Conservation (phyloP, 2,797 vertebrate species). For the Syndactyla subalaris region DNA sequence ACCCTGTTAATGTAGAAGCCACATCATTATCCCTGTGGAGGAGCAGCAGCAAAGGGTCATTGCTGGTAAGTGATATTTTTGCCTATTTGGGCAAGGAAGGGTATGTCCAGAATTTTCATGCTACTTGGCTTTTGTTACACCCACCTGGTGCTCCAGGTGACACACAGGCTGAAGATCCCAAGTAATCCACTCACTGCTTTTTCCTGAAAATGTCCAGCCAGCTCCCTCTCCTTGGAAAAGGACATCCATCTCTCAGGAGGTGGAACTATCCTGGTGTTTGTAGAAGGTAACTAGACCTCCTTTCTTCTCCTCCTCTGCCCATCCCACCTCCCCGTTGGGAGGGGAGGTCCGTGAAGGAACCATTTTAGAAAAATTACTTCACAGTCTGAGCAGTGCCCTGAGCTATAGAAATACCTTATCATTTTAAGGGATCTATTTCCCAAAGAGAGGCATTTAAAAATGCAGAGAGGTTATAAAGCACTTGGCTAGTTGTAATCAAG, state of each 20-base stretch:
- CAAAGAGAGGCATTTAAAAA: conserved; percentile 38
- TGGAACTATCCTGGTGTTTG: not conserved
- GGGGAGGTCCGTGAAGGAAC: not conserved
- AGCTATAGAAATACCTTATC: not conserved
- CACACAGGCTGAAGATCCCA: not conserved
- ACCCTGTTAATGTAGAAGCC: not conserved
- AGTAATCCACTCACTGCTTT: not conserved
- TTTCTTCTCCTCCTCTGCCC: not conserved
- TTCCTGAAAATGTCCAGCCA: not conserved
- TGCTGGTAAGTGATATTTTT: not conserved
- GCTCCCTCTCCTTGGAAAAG: not conserved
- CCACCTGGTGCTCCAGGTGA: not conserved
- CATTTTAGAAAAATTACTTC: not conserved
- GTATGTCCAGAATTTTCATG: not conserved
- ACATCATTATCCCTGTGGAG: fast-evolving
- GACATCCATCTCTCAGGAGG: not conserved
- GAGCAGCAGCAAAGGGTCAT: not conserved
- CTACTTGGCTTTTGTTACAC: not conserved
- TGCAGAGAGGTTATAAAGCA: conserved; percentile 30
- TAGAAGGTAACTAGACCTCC: not conserved
- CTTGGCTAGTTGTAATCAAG: conserved; percentile 9
- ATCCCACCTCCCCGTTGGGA: not conserved
- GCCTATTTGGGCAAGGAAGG: not conserved
- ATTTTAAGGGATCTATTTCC: conserved; percentile 21
- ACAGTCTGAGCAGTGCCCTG: not conserved